Percentiles rank a stretch among this genome's conserved stretches.
These are phyloP conservation scores for Mungos mungo DNA, from an alignment of 2,113 vertebrate species.

Conservation along the genomic window DNA sequence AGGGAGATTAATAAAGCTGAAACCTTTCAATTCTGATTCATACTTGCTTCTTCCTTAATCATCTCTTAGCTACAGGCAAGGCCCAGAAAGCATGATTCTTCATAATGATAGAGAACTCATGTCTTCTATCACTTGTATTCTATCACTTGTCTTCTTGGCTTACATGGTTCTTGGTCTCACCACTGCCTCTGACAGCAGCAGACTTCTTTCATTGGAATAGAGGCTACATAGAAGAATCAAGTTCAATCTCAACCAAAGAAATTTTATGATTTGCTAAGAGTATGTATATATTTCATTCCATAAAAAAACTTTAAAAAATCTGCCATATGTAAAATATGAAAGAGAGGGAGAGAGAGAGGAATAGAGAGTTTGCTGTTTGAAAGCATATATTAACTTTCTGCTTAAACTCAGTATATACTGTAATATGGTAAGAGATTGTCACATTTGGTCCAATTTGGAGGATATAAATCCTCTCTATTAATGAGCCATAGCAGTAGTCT, in stretches of 20 bases:
- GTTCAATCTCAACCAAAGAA: neutral
- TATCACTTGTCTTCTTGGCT: neutral
- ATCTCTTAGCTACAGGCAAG: neutral
- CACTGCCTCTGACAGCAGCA: neutral
- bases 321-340: neutral
- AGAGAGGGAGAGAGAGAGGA: neutral
- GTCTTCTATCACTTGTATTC: neutral
- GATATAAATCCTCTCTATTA: slow-evolving; percentile 9
- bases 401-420: neutral
- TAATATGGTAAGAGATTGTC: neutral
- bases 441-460: neutral
- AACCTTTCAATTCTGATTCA: neutral
- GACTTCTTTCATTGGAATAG: neutral
- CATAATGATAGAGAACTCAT: neutral
- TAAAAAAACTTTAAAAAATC: neutral
- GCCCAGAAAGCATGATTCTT: neutral
- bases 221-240: neutral
- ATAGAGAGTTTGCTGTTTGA: neutral
- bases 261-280: neutral
- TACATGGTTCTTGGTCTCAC: neutral
- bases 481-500: neutral
- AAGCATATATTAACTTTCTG: neutral
- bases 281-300: neutral
- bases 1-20: neutral
- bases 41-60: neutral